Conservation (phyloP, 2,888 invertebrate genomes). For the Danaus chrysippus region DNA sequence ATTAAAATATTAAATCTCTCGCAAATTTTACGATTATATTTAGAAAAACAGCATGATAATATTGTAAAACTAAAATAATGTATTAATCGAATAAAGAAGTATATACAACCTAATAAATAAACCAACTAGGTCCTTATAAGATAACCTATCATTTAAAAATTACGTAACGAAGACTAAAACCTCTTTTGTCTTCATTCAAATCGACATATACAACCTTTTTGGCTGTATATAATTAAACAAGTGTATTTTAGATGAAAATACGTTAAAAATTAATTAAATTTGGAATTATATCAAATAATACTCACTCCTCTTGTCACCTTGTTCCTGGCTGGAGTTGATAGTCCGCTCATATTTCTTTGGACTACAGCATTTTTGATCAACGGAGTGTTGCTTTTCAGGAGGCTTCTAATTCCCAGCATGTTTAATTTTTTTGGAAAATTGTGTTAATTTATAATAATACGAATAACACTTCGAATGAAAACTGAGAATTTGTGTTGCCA, state of each 20-base stretch:
- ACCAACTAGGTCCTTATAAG: constrained; percentile 4
- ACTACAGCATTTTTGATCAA: constrained; percentile 57
- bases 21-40: no score
- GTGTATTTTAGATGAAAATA: background rate
- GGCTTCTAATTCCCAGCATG: constrained; percentile 59
- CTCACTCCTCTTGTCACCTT: constrained; percentile 61
- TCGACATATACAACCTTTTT: background rate
- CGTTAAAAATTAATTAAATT: no score
- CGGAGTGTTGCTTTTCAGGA: constrained; percentile 53
- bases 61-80: no score
- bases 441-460: background rate
- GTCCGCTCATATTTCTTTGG: constrained; percentile 60
- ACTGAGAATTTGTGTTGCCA: constrained; percentile 9
- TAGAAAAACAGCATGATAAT: no score
- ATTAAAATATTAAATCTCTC: no score
- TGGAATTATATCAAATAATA: constrained; percentile 14
- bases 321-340: constrained; percentile 52
- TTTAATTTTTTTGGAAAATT: constrained; percentile 36
- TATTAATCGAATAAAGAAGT: background rate
- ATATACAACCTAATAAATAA: background rate
- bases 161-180: constrained; percentile 23
- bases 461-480: background rate
- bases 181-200: background rate
- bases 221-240: background rate
- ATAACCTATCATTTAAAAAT: constrained; percentile 31